Percentiles rank a stretch among this genome's conserved stretches.
phyloP scores from a whole-genome alignment of 2,888 invertebrate species.

The Morinoia aosen region DNA sequence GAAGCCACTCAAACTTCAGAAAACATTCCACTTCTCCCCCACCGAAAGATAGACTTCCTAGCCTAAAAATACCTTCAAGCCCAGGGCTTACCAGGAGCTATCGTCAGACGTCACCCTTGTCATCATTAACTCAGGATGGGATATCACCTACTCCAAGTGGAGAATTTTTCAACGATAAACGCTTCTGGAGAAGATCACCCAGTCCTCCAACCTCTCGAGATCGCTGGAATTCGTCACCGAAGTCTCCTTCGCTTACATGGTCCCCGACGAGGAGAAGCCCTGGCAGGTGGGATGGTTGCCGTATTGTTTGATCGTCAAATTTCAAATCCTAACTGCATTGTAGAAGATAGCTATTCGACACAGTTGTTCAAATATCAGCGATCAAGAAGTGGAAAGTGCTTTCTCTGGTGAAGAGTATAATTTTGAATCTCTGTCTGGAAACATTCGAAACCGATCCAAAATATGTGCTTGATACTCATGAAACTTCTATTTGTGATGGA shows the following conservation, averaged over 20 bases:
- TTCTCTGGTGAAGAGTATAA: neutral
- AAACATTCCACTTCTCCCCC: neutral
- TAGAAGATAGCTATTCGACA: neutral
- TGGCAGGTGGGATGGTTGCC: conserved; percentile 23
- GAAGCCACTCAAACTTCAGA: neutral
- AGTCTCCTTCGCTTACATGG: conserved; percentile 8
- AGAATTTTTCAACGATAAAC: neutral
- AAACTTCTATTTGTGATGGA: neutral
- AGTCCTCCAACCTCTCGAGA: conserved; percentile 44
- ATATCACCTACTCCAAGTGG: neutral
- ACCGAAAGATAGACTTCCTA: conserved; percentile 32
- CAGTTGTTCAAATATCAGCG: neutral
- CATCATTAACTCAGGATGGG: neutral
- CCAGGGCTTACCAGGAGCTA: conserved; percentile 10
- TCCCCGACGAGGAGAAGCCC: conserved; percentile 40
- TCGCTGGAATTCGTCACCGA: conserved; percentile 31
- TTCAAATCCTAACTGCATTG: neutral
- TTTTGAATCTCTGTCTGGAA: neutral
- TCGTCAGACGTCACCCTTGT: neutral
- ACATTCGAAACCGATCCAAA: neutral
- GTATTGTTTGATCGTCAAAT: neutral
- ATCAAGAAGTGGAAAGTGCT: neutral
- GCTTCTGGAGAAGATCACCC: conserved; percentile 51
- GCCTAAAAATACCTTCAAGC: conserved; percentile 17
- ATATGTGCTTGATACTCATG: neutral